Base-by-base conservation (phyloP, 2,888 invertebrate species). In the Lasioglossum leucozonium region DNA sequence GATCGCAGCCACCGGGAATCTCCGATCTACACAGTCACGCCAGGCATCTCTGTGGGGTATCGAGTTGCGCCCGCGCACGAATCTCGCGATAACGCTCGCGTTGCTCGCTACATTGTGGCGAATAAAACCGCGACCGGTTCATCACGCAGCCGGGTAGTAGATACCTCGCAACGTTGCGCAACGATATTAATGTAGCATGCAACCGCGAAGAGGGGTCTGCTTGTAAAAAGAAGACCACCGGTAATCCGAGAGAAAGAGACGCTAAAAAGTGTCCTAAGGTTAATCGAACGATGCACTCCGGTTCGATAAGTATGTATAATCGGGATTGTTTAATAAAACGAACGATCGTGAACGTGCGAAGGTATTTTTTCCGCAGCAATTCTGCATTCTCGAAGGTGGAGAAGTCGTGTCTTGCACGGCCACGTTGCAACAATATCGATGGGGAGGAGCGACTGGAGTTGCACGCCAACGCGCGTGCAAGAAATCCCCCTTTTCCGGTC, bases 401-500 rank as follows among this genome's bases (percentile, higher is more conserved):
- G 34, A 40, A 34, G n/a, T 74, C 80, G 71, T 51, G 42, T 18
- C 55, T 71, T 22, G 62, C 72, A 65, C 62, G 1, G 30, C 69
- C 86, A 72, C 81, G 79, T 82, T 86, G 88, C 89, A 74, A 84
- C 88, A 86, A 82, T 82, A 71, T 81, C 37, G 51, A 40, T 8
- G 65, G 72, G 65, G 79, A 37, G 37, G 67, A 81, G 79, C 77
- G 44, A 58, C 69, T 16, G 62, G 40, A 77, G 82, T 73, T 83
- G 88, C 86, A 81, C 79, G 79, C 80, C 81, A 71, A 79, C 69
- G 83, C 58, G 88, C 88, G 90, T 80, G 83, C 76, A 71, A 74
- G 74, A 79, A 72, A 77, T 78, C n/a, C 22, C 37, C 69, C 74
- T 73, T 74, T 89, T 79, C 72, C 76, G 87, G 65, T 84, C 65